phyloP scores from a whole-genome alignment of 1,140 invertebrate genomes.

The Bombus confusus region DNA sequence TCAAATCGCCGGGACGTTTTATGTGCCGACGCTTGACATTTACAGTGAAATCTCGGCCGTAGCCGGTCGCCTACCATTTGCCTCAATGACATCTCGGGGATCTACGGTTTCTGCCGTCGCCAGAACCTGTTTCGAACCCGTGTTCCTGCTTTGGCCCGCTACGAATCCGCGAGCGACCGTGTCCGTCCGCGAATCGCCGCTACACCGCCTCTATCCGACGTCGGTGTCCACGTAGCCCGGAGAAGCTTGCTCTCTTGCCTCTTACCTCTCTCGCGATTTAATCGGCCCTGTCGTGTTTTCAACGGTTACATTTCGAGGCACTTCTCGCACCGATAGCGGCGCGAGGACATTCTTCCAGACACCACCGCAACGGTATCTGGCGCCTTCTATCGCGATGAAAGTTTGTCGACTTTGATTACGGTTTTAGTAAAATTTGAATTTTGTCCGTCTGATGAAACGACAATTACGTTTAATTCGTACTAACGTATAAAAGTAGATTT shows the following conservation, averaged over 20 bases:
- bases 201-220: background rate
- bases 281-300: conserved; percentile 19
- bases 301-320: conserved; percentile 21
- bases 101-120: conserved; percentile 47
- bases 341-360: conserved; percentile 9
- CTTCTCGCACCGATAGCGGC: background rate
- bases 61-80: conserved; percentile 56
- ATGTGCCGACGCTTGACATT: conserved; percentile 63
- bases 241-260: background rate
- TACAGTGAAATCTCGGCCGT: conserved; percentile 59
- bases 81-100: conserved; percentile 61
- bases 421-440: background rate
- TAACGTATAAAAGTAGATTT: too few relatives aligned
- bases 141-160: conserved; percentile 56
- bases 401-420: background rate
- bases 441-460: background rate
- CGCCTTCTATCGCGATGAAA: conserved; percentile 25
- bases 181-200: background rate
- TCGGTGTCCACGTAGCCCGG: background rate
- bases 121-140: conserved; percentile 62
- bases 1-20: conserved; percentile 67
- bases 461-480: too few relatives aligned
- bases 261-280: conserved; percentile 2
- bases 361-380: background rate
- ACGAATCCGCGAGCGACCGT: conserved; percentile 24